phyloP scores from a whole-genome alignment of 2,113 vertebrate genomes.

The Paradoxurus hermaphroditus region DNA sequence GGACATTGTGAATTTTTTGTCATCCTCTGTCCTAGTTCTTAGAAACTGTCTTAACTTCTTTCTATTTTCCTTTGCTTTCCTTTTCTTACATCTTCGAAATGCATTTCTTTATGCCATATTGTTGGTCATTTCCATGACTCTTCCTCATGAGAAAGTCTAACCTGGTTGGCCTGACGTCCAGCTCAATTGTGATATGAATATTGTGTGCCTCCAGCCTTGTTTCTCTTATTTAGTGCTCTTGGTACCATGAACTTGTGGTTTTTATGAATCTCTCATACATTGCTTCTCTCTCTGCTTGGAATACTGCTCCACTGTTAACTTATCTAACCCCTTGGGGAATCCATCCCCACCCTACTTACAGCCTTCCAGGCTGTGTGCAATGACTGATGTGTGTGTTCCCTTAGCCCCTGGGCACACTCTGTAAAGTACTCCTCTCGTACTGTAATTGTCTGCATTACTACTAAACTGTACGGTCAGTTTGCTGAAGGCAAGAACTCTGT shows the following conservation, averaged over 20 bases:
- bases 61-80: neutral
- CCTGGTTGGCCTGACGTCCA: neutral
- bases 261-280: neutral
- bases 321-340: neutral
- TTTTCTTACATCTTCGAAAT: neutral
- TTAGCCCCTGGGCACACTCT: neutral
- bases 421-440: neutral
- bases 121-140: neutral
- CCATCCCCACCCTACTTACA: rapidly evolving
- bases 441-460: neutral
- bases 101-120: neutral
- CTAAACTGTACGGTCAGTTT: neutral
- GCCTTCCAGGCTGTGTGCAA: neutral
- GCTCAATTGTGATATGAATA: neutral
- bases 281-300: neutral
- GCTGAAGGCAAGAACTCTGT: neutral
- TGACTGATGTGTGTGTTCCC: neutral
- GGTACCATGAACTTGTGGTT: neutral
- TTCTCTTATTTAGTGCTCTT: neutral
- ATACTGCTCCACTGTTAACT: neutral
- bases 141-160: neutral
- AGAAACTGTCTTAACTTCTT: neutral
- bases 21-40: neutral
- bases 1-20: neutral
- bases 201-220: neutral